Evolutionary conservation across 2,113 vertebrate genomes (phyloP), one percentile per base, ranked within the genome.

Genomic region (Barnardius zonarius): DNA sequence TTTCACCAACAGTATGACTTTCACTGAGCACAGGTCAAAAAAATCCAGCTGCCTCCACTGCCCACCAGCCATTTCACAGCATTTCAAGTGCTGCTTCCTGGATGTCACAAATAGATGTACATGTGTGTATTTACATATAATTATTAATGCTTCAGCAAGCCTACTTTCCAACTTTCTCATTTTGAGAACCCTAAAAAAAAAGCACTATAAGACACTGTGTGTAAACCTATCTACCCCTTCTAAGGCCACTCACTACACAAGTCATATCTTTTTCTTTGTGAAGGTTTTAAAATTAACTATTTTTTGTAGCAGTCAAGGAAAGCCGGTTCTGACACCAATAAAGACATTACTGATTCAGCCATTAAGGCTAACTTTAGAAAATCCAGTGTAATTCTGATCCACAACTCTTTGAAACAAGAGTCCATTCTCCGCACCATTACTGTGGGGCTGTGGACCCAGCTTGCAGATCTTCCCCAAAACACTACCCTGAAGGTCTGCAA

Each of bases 391-490:
- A 75, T n/a, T 84, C 22, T 28, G 13, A 76, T 14, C 25, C 35
- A 64, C 1, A 13, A 28, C 37, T 59, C 14, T 7, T 49, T 31
- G 54, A 70, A 57, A 43, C 22, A 63, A 17, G 24, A 85, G 11
- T 6, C 19, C 44, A 4, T 30, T 37, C 67, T 51, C n/a, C 27
- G 15, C 11, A 25, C 17, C 33, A 4, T 4, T 44, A 7, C 6
- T 5, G 2, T 0, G 0, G 0, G 10, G 25, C 49, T 57, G 59
- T 23, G 48, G 39, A 46, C 19, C 4, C 33, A 39, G 51, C 4
- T 2, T 35, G 27, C 67, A 72, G 51, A 27, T 2, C 17, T 44
- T 19, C 8, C 15, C 17, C 2, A 7, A 37, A 27, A 24, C 19
- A 24, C 27, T 17, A 35, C 5, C 10, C 6, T 0, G 0, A 28